Conservation (phyloP, 2,113 vertebrate genomes). For the Toxostoma redivivum region DNA sequence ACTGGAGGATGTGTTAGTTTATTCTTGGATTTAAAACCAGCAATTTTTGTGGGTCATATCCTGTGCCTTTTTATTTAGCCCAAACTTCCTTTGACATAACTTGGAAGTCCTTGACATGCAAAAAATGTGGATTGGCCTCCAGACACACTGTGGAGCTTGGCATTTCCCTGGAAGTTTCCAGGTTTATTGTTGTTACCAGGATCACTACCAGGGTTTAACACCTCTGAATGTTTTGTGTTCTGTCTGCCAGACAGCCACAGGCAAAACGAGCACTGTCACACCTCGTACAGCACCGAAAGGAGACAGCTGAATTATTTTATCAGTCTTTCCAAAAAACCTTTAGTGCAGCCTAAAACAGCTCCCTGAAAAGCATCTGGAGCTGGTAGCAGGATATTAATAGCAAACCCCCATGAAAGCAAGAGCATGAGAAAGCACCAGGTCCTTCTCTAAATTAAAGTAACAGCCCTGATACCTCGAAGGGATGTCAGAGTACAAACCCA, state of each 20-base stretch:
- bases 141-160: not conserved
- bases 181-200: not conserved
- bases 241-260: not conserved
- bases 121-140: not conserved
- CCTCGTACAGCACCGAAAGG: not conserved
- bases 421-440: not conserved
- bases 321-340: not conserved
- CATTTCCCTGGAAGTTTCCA: not conserved
- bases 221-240: not conserved
- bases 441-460: not conserved
- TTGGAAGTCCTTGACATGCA: not conserved
- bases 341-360: not conserved
- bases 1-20: slow-evolving; percentile 15
- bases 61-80: slow-evolving; percentile 2
- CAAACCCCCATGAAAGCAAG: not conserved
- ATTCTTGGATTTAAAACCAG: not conserved
- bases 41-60: slow-evolving; percentile 7
- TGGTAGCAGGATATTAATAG: not conserved
- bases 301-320: not conserved
- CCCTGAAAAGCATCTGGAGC: not conserved
- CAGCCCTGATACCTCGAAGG: not conserved
- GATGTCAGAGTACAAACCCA: not conserved
- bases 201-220: not conserved
- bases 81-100: slow-evolving; percentile 3
- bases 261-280: not conserved